A percentile compares a stretch with the other conserved stretches of the same genome.
Conservation (phyloP, 2,888 invertebrate species). For the Sphaerophoria rueppellii region DNA sequence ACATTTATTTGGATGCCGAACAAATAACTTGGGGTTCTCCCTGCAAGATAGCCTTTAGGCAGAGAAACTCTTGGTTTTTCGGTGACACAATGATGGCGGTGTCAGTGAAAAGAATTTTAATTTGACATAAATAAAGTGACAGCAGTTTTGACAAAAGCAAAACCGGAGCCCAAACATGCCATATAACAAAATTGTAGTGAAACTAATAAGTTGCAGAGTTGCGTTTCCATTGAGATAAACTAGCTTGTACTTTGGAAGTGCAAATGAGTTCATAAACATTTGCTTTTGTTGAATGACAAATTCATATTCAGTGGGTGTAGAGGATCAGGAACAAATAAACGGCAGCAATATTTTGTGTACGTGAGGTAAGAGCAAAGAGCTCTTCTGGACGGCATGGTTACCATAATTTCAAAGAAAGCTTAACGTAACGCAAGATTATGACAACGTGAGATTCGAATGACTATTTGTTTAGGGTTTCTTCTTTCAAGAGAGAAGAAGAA, state of each 20-base stretch:
- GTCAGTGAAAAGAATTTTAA: slow-evolving; percentile 53
- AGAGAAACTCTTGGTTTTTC: slow-evolving; percentile 10
- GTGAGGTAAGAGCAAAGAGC: slow-evolving; percentile 22
- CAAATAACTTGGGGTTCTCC: slow-evolving; percentile 33
- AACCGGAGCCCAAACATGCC: neutral
- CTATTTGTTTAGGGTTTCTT: no score
- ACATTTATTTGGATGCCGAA: slow-evolving; percentile 36
- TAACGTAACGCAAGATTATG: neutral
- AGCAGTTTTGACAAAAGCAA: neutral
- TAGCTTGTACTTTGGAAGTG: slow-evolving; percentile 58
- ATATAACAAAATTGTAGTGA: neutral
- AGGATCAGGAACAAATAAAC: slow-evolving; percentile 50
- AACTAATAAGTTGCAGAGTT: slow-evolving; percentile 48
- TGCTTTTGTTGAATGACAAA: slow-evolving; percentile 5
- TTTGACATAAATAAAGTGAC: slow-evolving; percentile 41
- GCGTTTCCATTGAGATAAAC: slow-evolving; percentile 71
- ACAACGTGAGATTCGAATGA: no score
- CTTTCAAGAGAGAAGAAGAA: no score
- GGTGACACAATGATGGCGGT: slow-evolving; percentile 56
- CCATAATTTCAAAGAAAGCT: neutral
- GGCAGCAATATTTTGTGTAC: slow-evolving; percentile 42
- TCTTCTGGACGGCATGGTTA: neutral
- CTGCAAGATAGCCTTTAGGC: slow-evolving; percentile 32
- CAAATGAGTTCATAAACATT: slow-evolving; percentile 62
- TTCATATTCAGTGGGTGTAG: slow-evolving; percentile 34